Evolutionary conservation across 1,140 invertebrate species (phyloP).

Genomic region (Drosophila teissieri): DNA sequence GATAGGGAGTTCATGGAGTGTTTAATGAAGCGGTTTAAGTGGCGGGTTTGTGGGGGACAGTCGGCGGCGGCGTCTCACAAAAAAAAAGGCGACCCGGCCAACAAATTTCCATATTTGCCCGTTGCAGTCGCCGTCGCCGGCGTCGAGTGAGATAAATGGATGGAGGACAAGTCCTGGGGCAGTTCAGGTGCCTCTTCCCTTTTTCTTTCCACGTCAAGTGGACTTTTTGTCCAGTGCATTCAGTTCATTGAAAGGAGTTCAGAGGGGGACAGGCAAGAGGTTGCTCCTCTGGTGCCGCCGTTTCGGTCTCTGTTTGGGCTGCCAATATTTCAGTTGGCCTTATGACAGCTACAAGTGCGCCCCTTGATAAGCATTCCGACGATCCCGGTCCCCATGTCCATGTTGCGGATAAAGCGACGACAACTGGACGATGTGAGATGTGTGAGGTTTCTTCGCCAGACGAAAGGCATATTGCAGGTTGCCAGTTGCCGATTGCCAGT

Average conservation of each 20-base stretch:
- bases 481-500: background rate
- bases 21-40: constrained; percentile 75
- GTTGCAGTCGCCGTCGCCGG: constrained; percentile 26
- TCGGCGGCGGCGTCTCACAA: constrained; percentile 12
- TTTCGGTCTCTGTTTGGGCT: constrained; percentile 25
- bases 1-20: constrained; percentile 54
- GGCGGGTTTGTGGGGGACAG: constrained; percentile 13
- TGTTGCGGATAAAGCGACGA: constrained; percentile 66
- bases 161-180: constrained; percentile 49
- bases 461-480: constrained; percentile 35
- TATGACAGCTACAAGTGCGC: constrained; percentile 75
- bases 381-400: constrained; percentile 21
- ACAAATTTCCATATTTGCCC: constrained; percentile 68
- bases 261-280: background rate
- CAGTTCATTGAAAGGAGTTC: constrained; percentile 39
- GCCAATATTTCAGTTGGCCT: constrained; percentile 77
- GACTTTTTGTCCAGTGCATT: constrained; percentile 37
- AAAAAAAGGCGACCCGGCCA: constrained; percentile 30
- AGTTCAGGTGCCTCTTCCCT: constrained; percentile 1
- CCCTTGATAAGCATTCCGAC: constrained; percentile 70
- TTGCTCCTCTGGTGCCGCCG: constrained; percentile 21
- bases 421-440: constrained; percentile 48
- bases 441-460: constrained; percentile 23
- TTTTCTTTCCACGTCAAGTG: constrained; percentile 45
- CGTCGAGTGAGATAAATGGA: constrained; percentile 74